A percentile compares a stretch with the other conserved stretches of the same genome.
These are phyloP conservation scores for Microcaecilia unicolor DNA, from an alignment of 2,797 vertebrate genomes.

Conservation along the genomic window DNA sequence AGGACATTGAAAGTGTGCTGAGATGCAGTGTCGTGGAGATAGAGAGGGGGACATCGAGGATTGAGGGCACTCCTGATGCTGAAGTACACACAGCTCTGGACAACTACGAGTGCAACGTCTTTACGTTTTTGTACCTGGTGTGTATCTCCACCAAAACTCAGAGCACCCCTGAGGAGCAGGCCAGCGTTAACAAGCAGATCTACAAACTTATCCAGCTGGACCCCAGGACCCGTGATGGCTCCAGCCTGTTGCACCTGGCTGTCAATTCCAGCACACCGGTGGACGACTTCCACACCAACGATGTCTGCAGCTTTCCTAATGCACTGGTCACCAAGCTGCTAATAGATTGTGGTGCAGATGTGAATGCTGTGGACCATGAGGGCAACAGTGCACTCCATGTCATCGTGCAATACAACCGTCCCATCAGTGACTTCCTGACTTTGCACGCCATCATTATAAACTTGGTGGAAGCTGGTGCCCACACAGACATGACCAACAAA, in stretches of 20 bases:
- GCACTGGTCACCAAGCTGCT: conserved; percentile 86
- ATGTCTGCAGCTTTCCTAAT: conserved; percentile 93
- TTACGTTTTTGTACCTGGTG: conserved; percentile 88
- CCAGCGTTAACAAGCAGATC: conserved; percentile 87
- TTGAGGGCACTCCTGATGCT: conserved; percentile 56
- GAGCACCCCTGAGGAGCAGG: conserved; percentile 73
- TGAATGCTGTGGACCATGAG: conserved; percentile 82
- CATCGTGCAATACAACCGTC: conserved; percentile 95
- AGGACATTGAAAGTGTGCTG: conserved; percentile 83
- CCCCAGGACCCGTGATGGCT: conserved; percentile 80
- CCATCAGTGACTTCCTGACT: conserved; percentile 95
- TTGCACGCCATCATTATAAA: conserved; percentile 94
- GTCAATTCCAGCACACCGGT: conserved; percentile 89
- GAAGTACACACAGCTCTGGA: conserved; percentile 74
- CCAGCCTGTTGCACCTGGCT: conserved; percentile 81
- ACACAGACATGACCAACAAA: conserved; percentile 95
- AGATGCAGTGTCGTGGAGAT: conserved; percentile 88
- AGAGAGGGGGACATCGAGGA: conserved; percentile 72
- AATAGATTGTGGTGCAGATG: conserved; percentile 84
- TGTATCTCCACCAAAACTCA: conserved; percentile 93
- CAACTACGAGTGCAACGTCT: conserved; percentile 89
- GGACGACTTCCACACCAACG: conserved; percentile 95
- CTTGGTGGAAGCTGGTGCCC: conserved; percentile 91
- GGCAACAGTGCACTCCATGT: conserved; percentile 91
- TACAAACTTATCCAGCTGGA: conserved; percentile 86